These are phyloP conservation scores for Teleogryllus occipitalis DNA, from an alignment of 1,140 invertebrate species.

Conservation along the genomic window DNA sequence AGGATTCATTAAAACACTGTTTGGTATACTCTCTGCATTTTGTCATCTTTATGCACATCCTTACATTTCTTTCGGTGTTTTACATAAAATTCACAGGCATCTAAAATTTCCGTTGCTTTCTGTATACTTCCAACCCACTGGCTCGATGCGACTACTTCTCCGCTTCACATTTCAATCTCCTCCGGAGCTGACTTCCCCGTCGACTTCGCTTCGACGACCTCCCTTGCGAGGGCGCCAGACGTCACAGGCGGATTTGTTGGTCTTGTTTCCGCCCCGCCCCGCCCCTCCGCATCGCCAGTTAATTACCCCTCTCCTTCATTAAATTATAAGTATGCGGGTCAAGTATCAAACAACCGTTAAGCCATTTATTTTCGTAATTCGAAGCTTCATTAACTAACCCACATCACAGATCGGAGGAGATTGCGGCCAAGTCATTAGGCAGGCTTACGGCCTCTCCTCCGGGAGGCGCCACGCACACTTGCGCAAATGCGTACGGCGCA, in stretches of 20 bases:
- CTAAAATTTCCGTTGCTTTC: no score
- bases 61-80: no score
- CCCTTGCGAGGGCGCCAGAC: not conserved
- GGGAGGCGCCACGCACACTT: not conserved
- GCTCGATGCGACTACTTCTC: no score
- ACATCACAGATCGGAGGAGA: constrained; percentile 3
- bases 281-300: not conserved
- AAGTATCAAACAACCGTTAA: constrained; percentile 1
- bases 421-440: not conserved
- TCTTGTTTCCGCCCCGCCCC: not conserved
- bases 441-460: no score
- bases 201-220: not conserved
- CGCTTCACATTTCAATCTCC: no score
- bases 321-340: not conserved
- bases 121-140: no score
- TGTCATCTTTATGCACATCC: no score
- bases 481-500: not conserved
- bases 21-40: no score
- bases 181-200: no score
- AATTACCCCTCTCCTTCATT: constrained; percentile 4
- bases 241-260: not conserved
- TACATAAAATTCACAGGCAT: no score
- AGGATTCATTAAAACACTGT: no score
- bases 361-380: constrained; percentile 5
- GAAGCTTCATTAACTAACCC: constrained; percentile 4